Evolutionary conservation across 2,797 vertebrate genomes (phyloP), one percentile per base, ranked within the genome.

Genomic region (Pangasius krempfi): DNA sequence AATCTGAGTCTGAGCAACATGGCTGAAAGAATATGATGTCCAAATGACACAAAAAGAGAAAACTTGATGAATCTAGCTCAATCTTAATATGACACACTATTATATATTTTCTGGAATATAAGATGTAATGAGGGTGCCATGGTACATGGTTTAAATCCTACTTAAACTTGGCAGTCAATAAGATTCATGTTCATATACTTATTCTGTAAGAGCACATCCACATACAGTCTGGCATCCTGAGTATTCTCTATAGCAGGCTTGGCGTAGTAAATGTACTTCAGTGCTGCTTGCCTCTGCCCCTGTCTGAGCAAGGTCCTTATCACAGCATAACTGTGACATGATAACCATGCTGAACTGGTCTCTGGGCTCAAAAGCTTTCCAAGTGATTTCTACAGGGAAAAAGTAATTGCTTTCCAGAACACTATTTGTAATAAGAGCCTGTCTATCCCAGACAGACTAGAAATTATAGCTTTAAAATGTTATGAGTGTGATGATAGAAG

Each of bases 251-350:
- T 88, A 16, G 92, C 76, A 16, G 92, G 93, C 50, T 81, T 91
- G 86, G 87, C 58, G 93, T 91, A 92, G 85, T 93, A 89, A 47
- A 95, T 89, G 81, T 95, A 95, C 89, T 85, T 90, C 66, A 94
- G 86, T 0, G 94, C 94, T 75, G 91, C 8, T 18, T n/a, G 88
- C 85, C 88, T 81, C 82, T 93, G 92, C 68, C 91, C 94, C 87
- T 87, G 93, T 2, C 64, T 90, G 47, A 95, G 82, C 60, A 95
- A 92, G 83, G 88, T 89, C 86, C 37, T 92, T 27, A 93, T 75
- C 88, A 95, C 92, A 86, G 91, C 93, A 13, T 64, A 87, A 76
- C 95, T 93, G 82, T 95, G 94, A 94, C 93, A 93, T 56, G 92
- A 84, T 79, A 92, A 87, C 84, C 58, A 70, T n/a, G 92, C 33